Conservation (phyloP, 2,797 vertebrate genomes). For the Anas bernieri region DNA sequence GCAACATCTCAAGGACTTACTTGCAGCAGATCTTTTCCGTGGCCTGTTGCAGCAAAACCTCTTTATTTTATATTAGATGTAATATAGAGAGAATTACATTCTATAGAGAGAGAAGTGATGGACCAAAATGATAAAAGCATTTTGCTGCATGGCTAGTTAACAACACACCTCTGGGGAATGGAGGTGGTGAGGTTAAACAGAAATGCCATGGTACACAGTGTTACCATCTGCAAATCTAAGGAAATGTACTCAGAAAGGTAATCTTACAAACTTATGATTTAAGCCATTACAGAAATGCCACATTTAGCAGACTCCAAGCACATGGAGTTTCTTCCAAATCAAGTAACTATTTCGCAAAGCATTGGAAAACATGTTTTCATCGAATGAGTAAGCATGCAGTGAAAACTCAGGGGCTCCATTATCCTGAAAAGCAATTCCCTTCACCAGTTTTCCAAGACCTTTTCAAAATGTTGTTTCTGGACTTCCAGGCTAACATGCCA, state of each 20-base stretch:
- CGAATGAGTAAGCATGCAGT: background rate
- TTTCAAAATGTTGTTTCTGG: constrained; percentile 1
- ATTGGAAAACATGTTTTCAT: constrained; percentile 25
- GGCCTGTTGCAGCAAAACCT: background rate
- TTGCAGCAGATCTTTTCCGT: background rate
- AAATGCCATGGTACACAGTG: background rate
- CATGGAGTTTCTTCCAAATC: constrained; percentile 14
- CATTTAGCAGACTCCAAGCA: background rate
- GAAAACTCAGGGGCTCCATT: background rate
- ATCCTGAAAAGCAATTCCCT: constrained; percentile 2
- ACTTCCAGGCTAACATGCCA: background rate
- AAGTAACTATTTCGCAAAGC: background rate
- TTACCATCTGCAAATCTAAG: background rate
- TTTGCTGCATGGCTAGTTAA: background rate
- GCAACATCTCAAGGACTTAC: background rate
- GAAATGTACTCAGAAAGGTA: background rate
- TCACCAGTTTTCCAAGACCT: background rate
- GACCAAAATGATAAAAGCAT: background rate
- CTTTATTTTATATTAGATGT: background rate
- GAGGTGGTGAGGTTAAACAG: background rate
- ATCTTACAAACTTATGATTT: background rate
- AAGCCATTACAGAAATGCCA: background rate
- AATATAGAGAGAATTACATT: background rate
- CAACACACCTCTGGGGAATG: background rate
- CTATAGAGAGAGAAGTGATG: background rate